phyloP scores from a whole-genome alignment of 2,113 vertebrate species.

The Oenanthe oenanthe region DNA sequence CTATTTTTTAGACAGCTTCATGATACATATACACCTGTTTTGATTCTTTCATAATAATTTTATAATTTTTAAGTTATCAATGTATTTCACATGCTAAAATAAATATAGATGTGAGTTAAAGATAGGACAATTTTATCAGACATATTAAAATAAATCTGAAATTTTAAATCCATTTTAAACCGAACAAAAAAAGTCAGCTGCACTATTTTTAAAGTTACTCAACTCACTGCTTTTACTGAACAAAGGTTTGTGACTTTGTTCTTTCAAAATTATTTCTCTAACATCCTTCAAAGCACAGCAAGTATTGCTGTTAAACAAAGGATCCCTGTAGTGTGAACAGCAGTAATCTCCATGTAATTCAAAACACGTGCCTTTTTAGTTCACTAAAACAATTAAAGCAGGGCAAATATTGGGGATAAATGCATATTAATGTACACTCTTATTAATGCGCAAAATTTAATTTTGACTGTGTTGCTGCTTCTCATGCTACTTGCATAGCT shows the following conservation, averaged over 20 bases:
- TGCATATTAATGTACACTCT: neutral
- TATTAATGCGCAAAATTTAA: neutral
- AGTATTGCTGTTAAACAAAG: constrained; percentile 7
- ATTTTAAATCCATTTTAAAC: neutral
- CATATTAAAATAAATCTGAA: neutral
- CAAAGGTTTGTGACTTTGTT: neutral
- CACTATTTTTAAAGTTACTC: neutral
- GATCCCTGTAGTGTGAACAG: neutral
- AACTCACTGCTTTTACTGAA: neutral
- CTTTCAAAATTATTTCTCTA: neutral
- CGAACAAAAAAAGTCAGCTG: neutral
- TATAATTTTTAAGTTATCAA: neutral
- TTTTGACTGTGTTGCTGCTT: neutral
- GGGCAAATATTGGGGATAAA: neutral
- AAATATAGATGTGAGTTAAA: neutral
- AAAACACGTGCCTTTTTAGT: neutral
- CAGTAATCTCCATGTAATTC: neutral
- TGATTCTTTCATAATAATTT: neutral
- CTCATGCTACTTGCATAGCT: neutral
- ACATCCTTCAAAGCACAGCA: neutral
- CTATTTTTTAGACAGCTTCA: neutral
- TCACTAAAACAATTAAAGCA: constrained; percentile 12
- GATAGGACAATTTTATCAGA: neutral
- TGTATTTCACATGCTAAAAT: neutral
- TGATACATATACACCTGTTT: neutral